A percentile compares a stretch with the other conserved stretches of the same genome.
phyloP scores from a whole-genome alignment of 2,113 vertebrate genomes.

The Hippoglossus stenolepis region DNA sequence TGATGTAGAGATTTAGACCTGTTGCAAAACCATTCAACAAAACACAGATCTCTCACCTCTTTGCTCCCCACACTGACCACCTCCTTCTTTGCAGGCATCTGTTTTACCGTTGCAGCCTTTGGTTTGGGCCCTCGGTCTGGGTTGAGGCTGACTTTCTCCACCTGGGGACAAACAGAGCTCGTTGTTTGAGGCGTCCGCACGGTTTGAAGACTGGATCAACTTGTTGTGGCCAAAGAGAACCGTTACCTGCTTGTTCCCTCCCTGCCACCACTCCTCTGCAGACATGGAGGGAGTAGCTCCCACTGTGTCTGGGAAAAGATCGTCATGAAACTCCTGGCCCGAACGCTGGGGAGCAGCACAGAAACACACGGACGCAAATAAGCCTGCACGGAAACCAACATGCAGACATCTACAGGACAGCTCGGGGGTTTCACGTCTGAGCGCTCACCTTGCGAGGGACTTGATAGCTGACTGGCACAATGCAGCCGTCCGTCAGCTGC shows the following conservation, averaged over 20 bases:
- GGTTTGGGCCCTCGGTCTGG: conserved; percentile 79
- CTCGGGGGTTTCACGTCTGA: neutral
- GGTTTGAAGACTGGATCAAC: neutral
- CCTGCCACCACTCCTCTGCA: conserved; percentile 90
- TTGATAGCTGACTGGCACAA: conserved; percentile 90
- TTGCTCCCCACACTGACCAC: conserved; percentile 67
- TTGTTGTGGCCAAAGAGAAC: neutral
- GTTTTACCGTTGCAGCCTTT: conserved; percentile 50
- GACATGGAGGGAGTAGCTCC: conserved; percentile 82
- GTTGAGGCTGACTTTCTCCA: conserved; percentile 88
- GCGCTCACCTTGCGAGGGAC: conserved; percentile 93
- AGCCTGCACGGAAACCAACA: neutral
- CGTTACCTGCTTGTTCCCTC: conserved; percentile 88
- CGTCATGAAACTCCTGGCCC: conserved; percentile 89
- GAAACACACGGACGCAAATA: neutral
- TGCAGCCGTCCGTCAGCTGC: conserved; percentile 89
- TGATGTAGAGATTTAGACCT: neutral
- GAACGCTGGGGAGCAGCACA: conserved; percentile 75
- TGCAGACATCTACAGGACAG: neutral
- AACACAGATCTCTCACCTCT: conserved; percentile 63
- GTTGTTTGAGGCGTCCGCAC: neutral
- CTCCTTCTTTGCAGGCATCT: conserved; percentile 63
- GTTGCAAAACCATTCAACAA: neutral
- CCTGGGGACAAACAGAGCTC: conserved; percentile 73
- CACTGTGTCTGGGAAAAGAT: conserved; percentile 89